Evolutionary conservation across 2,888 invertebrate species (phyloP), one percentile per base, ranked within the genome.

Genomic region (Mythimna albipuncta): DNA sequence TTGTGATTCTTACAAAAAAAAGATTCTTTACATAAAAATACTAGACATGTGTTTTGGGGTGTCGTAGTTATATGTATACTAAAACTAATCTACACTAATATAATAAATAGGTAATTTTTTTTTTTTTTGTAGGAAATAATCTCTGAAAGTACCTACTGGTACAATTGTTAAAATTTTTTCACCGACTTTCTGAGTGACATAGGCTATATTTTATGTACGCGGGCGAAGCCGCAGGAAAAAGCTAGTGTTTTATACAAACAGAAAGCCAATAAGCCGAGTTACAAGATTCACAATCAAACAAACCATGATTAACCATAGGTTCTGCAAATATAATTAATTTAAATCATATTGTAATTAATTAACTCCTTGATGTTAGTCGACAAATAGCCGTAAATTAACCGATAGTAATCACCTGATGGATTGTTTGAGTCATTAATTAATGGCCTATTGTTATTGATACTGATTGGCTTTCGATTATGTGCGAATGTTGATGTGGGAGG

Each of bases 361-460:
- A 64, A 68, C 65, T 77, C 72, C 11, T 65, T 72, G 72, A 59
- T 81, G 68, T 68, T 38, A 35, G 58, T 59, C 13, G 68, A 72
- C 77, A 81, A 79, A 81, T 68, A 77, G 77, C 58, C 54, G 50
- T 76, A 64, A 65, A 65, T 81, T 58, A 71, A 57, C 47, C 41
- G 64, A 61, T 81, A 54, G 66, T 77, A 69, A 81, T 75, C 68
- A 71, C 35, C 50, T 78, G 74, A 78, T 82, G 55, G 79, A 81
- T 82, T 68, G 82, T 61, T 55, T 13, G 35, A 52, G 64, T 63
- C 65, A 35, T 68, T 82, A 81, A 81, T 81, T 82, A 82, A 82
- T 82, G 63, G 19, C 7, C 26, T 66, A 78, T 82, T 82, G 66
- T 69, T 72, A 77, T 62, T 70, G 63, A 69, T 64, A 69, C 52